Conservation (phyloP, 2,113 vertebrate species). For the Jacana jacana region DNA sequence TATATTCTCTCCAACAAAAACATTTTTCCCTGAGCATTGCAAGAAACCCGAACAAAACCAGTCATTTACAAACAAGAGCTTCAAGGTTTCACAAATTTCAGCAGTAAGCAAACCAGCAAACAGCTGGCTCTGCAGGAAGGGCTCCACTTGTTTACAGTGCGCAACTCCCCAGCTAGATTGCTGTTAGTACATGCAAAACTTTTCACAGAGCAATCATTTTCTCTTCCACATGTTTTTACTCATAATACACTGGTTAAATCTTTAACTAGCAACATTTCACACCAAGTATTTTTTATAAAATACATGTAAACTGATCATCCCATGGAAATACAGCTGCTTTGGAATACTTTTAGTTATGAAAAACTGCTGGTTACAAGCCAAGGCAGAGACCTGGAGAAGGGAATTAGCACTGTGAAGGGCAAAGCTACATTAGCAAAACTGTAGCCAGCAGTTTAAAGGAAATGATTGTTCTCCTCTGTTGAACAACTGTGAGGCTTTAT, state of each 20-base stretch:
- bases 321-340: not conserved
- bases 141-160: conserved; percentile 10
- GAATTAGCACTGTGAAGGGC: not conserved
- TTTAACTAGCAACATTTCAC: not conserved
- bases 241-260: not conserved
- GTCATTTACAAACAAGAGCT: conserved; percentile 31
- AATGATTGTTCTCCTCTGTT: not conserved
- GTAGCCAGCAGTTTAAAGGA: not conserved
- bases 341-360: not conserved
- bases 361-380: not conserved
- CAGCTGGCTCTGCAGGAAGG: conserved; percentile 13
- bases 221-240: not conserved
- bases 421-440: not conserved
- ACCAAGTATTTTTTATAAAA: not conserved
- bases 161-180: not conserved
- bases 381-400: not conserved
- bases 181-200: not conserved
- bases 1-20: not conserved
- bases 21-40: not conserved
- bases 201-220: not conserved
- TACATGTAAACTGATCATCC: not conserved
- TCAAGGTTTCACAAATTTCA: not conserved
- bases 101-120: not conserved
- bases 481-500: not conserved
- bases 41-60: not conserved